Percentiles rank a stretch among this genome's conserved stretches.
Evolutionary conservation across 2,113 vertebrate species (phyloP).

Genomic region (Hoplias malabaricus): DNA sequence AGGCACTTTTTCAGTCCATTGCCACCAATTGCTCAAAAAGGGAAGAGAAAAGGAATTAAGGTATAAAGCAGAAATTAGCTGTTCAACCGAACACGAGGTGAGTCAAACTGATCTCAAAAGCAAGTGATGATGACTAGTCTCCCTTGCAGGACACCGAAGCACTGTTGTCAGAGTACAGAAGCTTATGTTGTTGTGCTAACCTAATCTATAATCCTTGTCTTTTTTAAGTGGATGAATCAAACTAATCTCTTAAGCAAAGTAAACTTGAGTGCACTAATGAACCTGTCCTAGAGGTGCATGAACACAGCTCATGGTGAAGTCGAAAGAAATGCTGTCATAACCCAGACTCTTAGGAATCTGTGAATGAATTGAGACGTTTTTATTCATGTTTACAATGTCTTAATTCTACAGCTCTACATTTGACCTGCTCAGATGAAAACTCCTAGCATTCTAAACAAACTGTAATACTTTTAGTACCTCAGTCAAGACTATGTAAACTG

Average conservation of each 20-base stretch:
- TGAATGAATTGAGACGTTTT: too few species aligned
- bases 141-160: not conserved
- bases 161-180: constrained; percentile 13
- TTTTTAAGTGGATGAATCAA: constrained; percentile 28
- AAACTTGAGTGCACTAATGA: constrained; percentile 28
- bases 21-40: not conserved
- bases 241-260: constrained; percentile 13
- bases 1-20: constrained; percentile 23
- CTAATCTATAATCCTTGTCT: constrained; percentile 33
- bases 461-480: too few species aligned
- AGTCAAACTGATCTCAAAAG: not conserved
- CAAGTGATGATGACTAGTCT: not conserved
- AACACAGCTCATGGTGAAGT: not conserved
- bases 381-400: too few species aligned
- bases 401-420: too few species aligned
- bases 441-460: too few species aligned
- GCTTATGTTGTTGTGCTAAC: constrained; percentile 9
- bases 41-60: not conserved
- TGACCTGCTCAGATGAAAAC: too few species aligned
- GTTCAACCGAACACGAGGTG: constrained; percentile 19
- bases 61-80: not conserved
- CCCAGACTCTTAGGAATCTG: too few species aligned
- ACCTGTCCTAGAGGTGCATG: not conserved
- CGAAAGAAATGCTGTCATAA: not conserved
- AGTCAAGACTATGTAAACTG: too few species aligned